Conservation (phyloP, 1,140 invertebrate genomes). For the Anthonomus grandis region DNA sequence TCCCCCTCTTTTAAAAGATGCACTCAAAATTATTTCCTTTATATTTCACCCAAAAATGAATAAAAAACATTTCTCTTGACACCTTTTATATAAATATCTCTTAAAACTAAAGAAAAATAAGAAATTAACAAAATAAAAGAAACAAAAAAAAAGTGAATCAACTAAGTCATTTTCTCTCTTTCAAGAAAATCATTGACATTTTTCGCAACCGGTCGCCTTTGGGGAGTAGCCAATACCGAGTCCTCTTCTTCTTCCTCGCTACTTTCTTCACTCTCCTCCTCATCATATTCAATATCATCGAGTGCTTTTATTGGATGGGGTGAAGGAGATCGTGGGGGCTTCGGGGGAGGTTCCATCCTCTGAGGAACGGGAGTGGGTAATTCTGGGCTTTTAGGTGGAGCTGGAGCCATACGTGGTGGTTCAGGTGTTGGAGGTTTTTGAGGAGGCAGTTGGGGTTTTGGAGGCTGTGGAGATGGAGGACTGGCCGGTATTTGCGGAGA, state of each 20-base stretch:
- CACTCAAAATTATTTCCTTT: too few species aligned
- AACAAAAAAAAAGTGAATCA: slow-evolving; percentile 3
- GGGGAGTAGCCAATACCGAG: slow-evolving; percentile 36
- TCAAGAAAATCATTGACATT: slow-evolving; percentile 36
- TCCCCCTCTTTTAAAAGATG: too few species aligned
- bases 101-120: background rate
- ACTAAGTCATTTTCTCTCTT: slow-evolving; percentile 16
- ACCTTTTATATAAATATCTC: too few species aligned
- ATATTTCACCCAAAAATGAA: too few species aligned
- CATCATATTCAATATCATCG: slow-evolving; percentile 40
- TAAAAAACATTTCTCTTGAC: too few species aligned
- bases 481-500: slow-evolving; percentile 13
- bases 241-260: slow-evolving; percentile 38
- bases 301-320: slow-evolving; percentile 39
- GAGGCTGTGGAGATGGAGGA: slow-evolving; percentile 10
- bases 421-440: slow-evolving; percentile 7
- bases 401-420: background rate
- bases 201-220: slow-evolving; percentile 19
- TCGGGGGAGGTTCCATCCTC: slow-evolving; percentile 32
- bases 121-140: slow-evolving; percentile 9
- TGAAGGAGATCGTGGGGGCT: slow-evolving; percentile 41
- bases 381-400: slow-evolving; percentile 11
- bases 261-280: slow-evolving; percentile 39
- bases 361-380: background rate
- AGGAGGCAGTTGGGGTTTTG: slow-evolving; percentile 11